A percentile compares a stretch with the other conserved stretches of the same genome.
These are phyloP conservation scores for Meandrusa payeni DNA, from an alignment of 2,888 invertebrate genomes.

Conservation along the genomic window DNA sequence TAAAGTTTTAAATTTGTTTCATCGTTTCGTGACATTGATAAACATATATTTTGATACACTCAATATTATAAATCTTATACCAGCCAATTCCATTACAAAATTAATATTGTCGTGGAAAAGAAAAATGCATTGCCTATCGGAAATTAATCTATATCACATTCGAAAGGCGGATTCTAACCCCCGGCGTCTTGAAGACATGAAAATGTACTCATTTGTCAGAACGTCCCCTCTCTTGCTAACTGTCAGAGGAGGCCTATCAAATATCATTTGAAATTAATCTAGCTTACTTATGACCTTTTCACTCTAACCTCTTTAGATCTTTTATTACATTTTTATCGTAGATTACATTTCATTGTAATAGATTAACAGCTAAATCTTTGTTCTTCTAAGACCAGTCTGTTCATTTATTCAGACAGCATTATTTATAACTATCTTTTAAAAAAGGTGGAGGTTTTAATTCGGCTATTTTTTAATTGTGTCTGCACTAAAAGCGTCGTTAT, in stretches of 20 bases:
- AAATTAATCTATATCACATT: slow-evolving; percentile 53
- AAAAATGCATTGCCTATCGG: slow-evolving; percentile 29
- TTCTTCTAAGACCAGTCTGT: too few relatives aligned
- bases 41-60: too few relatives aligned
- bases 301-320: neutral
- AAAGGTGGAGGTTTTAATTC: too few relatives aligned
- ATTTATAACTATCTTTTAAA: too few relatives aligned
- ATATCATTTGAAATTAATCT: slow-evolving; percentile 75
- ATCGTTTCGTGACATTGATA: too few relatives aligned
- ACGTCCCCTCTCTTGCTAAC: slow-evolving; percentile 50
- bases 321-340: slow-evolving; percentile 23
- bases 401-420: too few relatives aligned
- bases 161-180: slow-evolving; percentile 53
- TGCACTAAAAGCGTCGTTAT: too few relatives aligned
- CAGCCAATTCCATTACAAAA: too few relatives aligned
- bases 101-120: slow-evolving; percentile 5
- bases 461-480: too few relatives aligned
- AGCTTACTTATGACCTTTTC: slow-evolving; percentile 36
- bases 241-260: slow-evolving; percentile 70
- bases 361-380: slow-evolving; percentile 34
- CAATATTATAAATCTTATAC: too few relatives aligned
- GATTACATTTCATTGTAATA: slow-evolving; percentile 32
- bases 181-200: slow-evolving; percentile 44
- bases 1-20: too few relatives aligned
- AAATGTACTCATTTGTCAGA: slow-evolving; percentile 72